phyloP scores from a whole-genome alignment of 1,140 invertebrate genomes.

The Lordiphosa mommai region DNA sequence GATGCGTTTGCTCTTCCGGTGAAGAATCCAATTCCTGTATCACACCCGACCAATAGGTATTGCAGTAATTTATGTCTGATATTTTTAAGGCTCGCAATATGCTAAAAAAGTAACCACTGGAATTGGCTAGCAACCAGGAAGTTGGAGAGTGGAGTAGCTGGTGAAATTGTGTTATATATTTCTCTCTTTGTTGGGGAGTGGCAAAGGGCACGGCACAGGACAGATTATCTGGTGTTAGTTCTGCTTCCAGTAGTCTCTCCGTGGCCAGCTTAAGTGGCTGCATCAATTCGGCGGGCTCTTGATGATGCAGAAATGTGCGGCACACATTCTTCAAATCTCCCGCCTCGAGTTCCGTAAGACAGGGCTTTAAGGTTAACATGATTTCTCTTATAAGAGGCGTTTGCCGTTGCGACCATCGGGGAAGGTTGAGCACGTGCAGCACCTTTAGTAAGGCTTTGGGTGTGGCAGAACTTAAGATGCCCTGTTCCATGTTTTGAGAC shows the following conservation, averaged over 20 bases:
- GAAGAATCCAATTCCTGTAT: slow-evolving; percentile 49
- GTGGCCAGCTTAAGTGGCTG: slow-evolving; percentile 32
- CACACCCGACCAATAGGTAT: slow-evolving; percentile 78
- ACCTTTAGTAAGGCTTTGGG: slow-evolving; percentile 60
- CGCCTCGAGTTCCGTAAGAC: slow-evolving; percentile 36
- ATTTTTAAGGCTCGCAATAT: slow-evolving; percentile 80
- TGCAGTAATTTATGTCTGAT: slow-evolving; percentile 74
- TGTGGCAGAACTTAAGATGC: slow-evolving; percentile 23
- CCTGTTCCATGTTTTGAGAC: slow-evolving; percentile 21
- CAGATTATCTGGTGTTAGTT: slow-evolving; percentile 41
- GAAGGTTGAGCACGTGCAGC: slow-evolving; percentile 64
- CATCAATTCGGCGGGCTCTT: slow-evolving; percentile 58
- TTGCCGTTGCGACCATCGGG: slow-evolving; percentile 59
- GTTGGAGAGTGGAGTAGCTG: slow-evolving; percentile 56
- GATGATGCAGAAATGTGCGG: slow-evolving; percentile 59
- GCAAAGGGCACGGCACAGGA: slow-evolving; percentile 63
- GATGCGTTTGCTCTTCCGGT: slow-evolving; percentile 35
- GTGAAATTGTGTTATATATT: slow-evolving; percentile 59
- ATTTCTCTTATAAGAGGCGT: slow-evolving; percentile 47
- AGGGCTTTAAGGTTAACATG: slow-evolving; percentile 20
- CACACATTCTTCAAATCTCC: slow-evolving; percentile 50
- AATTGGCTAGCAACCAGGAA: slow-evolving; percentile 32
- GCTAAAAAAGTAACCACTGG: slow-evolving; percentile 63
- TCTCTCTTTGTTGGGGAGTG: slow-evolving; percentile 64
- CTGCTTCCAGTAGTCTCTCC: slow-evolving; percentile 34